A percentile compares a stretch with the other conserved stretches of the same genome.
phyloP scores from a whole-genome alignment of 2,113 vertebrate genomes.

The Symphodus melops region DNA sequence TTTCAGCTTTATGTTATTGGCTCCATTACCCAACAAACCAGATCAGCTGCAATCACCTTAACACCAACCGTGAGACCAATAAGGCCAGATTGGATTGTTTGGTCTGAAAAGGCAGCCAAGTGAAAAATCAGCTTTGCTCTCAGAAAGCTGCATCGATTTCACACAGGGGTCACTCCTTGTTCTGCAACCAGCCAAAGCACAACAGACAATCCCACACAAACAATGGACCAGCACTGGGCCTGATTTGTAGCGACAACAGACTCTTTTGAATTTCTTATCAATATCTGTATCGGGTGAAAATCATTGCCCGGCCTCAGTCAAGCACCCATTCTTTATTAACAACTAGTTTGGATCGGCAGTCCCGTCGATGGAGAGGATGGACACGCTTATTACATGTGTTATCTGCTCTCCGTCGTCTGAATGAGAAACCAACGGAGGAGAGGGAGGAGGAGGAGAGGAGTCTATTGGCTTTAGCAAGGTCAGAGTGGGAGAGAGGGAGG shows the following conservation, averaged over 20 bases:
- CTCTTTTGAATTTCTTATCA: slow-evolving; percentile 67
- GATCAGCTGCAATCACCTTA: slow-evolving; percentile 91
- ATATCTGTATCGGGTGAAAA: slow-evolving; percentile 61
- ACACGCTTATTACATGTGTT: slow-evolving; percentile 66
- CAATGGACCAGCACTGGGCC: slow-evolving; percentile 52
- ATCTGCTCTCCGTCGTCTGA: slow-evolving; percentile 59
- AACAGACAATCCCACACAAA: slow-evolving; percentile 45
- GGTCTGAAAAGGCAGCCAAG: slow-evolving; percentile 79
- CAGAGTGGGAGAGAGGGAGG: slow-evolving; percentile 51
- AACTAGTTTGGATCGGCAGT: slow-evolving; percentile 42
- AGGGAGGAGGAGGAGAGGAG: slow-evolving; percentile 27
- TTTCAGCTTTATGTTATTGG: slow-evolving; percentile 83
- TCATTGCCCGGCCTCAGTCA: slow-evolving; percentile 49
- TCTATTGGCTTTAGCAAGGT: slow-evolving; percentile 80
- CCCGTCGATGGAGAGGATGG: slow-evolving; percentile 56
- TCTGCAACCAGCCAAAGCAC: slow-evolving; percentile 47
- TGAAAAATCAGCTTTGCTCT: slow-evolving; percentile 55
- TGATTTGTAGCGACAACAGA: slow-evolving; percentile 45
- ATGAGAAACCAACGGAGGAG: slow-evolving; percentile 38
- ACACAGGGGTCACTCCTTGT: slow-evolving; percentile 55
- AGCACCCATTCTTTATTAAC: slow-evolving; percentile 57
- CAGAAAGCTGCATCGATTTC: slow-evolving; percentile 67
- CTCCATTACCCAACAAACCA: slow-evolving; percentile 90
- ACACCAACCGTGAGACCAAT: slow-evolving; percentile 87
- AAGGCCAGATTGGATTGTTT: slow-evolving; percentile 89